A percentile compares a stretch with the other conserved stretches of the same genome.
Conservation (phyloP, 2,113 vertebrate genomes). For the Tinamus guttatus region DNA sequence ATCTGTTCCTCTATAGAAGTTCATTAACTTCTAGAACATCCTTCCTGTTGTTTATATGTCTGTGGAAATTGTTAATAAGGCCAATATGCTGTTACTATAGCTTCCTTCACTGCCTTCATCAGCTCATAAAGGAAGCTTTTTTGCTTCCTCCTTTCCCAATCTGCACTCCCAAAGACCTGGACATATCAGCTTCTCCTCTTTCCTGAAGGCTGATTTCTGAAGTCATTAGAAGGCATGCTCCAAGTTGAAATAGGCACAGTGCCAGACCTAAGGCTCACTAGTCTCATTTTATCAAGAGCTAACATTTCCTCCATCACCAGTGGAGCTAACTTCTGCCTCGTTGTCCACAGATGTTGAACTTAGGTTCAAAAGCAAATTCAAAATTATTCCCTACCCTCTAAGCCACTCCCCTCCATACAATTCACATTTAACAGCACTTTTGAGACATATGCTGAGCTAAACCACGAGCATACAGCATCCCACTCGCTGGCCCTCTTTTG, state of each 20-base stretch:
- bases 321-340: background rate
- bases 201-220: background rate
- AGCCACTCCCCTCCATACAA: background rate
- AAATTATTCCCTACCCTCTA: background rate
- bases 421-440: background rate
- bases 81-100: background rate
- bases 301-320: background rate
- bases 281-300: background rate
- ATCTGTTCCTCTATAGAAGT: background rate
- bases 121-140: background rate
- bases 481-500: background rate
- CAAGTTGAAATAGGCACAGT: background rate
- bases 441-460: background rate
- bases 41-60: background rate
- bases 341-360: background rate
- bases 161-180: background rate
- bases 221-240: background rate
- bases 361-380: background rate
- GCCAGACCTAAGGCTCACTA: background rate
- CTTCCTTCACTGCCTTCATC: background rate
- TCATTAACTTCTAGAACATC: background rate
- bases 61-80: background rate
- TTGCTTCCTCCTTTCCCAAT: background rate
- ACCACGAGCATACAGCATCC: background rate
- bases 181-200: fast-evolving